phyloP scores from a whole-genome alignment of 2,797 vertebrate genomes.

The Rousettus madagascariensis region DNA sequence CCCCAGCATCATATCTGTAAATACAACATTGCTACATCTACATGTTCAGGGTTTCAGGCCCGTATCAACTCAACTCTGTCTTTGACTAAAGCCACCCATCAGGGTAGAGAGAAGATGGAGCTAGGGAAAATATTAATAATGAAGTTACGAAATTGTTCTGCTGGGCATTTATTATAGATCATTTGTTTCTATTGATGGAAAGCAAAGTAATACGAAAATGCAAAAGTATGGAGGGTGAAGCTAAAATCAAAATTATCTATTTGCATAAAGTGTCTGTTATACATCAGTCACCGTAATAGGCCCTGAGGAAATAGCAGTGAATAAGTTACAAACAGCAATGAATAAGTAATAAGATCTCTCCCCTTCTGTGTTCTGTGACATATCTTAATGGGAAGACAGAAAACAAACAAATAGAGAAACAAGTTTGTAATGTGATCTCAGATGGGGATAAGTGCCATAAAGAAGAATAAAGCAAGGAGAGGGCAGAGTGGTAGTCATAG shows the following conservation, averaged over 20 bases:
- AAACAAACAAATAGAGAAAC: neutral
- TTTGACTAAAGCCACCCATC: neutral
- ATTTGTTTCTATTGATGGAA: neutral
- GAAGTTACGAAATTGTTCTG: neutral
- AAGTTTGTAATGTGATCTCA: neutral
- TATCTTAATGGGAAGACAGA: neutral
- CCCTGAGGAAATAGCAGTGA: neutral
- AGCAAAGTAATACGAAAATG: neutral
- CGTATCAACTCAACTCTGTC: neutral
- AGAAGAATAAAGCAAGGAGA: neutral
- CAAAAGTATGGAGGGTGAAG: neutral
- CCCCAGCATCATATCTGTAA: neutral
- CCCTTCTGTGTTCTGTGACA: neutral
- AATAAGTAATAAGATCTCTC: neutral
- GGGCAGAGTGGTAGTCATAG: too few species aligned
- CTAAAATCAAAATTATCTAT: neutral
- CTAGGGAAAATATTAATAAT: rapidly evolving
- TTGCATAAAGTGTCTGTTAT: neutral
- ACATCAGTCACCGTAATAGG: neutral
- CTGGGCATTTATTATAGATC: neutral
- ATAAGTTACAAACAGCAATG: neutral
- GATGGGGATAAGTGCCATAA: neutral
- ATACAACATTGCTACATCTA: neutral
- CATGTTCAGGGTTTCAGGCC: neutral
- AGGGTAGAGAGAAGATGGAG: neutral